Conservation (phyloP, 2,888 invertebrate genomes). For the Malthinus seriepunctatus region DNA sequence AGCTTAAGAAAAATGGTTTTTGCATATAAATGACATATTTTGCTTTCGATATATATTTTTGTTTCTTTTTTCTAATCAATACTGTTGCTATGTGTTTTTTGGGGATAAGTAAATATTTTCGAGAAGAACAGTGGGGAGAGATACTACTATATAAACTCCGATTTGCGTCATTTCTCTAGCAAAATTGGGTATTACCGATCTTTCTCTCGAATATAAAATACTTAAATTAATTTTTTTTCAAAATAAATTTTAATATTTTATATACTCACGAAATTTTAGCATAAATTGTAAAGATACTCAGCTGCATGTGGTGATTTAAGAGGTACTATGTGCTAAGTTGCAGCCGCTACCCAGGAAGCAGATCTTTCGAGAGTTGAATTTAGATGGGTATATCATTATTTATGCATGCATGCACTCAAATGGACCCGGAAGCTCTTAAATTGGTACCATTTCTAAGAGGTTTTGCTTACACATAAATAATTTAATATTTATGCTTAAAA, state of each 20-base stretch:
- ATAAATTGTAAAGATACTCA: slow-evolving; percentile 17
- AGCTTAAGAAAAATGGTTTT: slow-evolving; percentile 21
- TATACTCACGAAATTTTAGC: neutral
- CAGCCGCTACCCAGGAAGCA: slow-evolving; percentile 21
- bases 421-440: slow-evolving; percentile 28
- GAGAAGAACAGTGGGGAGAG: slow-evolving; percentile 10
- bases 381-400: slow-evolving; percentile 22
- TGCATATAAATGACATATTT: slow-evolving; percentile 40
- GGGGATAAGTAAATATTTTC: slow-evolving; percentile 26
- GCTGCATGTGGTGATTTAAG: slow-evolving; percentile 26
- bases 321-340: slow-evolving; percentile 14
- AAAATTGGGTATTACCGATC: slow-evolving; percentile 24
- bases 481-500: slow-evolving; percentile 17
- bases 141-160: slow-evolving; percentile 15
- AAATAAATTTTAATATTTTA: slow-evolving; percentile 4
- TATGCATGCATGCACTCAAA: slow-evolving; percentile 30
- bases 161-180: slow-evolving; percentile 13
- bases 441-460: slow-evolving; percentile 22
- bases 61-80: slow-evolving; percentile 17
- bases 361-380: slow-evolving; percentile 21
- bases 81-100: slow-evolving; percentile 22
- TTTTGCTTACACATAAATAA: slow-evolving; percentile 24
- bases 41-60: slow-evolving; percentile 27
- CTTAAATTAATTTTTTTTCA: slow-evolving; percentile 1
- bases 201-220: slow-evolving; percentile 1